Evolutionary conservation across 2,888 invertebrate species (phyloP).

Genomic region (Biston betularia): DNA sequence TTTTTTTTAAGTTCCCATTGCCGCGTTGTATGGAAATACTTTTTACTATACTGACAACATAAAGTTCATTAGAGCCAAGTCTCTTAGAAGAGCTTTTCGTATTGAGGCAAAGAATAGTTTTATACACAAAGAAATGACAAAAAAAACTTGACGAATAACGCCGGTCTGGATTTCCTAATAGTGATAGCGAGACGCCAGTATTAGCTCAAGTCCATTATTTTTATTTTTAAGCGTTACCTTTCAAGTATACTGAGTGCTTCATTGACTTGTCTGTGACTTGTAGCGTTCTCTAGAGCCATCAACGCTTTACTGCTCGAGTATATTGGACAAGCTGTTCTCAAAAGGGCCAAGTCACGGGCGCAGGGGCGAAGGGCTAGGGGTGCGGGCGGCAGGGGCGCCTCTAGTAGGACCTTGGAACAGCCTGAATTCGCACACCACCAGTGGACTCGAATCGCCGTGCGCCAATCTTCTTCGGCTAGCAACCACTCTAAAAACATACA

Average conservation of each 20-base stretch:
- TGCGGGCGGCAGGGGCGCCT: constrained; percentile 56
- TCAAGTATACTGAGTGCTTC: constrained; percentile 84
- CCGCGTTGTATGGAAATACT: too few species aligned
- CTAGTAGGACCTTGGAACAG: constrained; percentile 50
- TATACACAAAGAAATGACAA: too few species aligned
- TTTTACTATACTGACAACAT: too few species aligned
- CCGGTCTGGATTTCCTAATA: too few species aligned
- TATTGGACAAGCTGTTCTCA: constrained; percentile 83
- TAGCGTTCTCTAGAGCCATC: constrained; percentile 87
- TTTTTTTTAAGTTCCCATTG: too few species aligned
- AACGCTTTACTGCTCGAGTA: constrained; percentile 84
- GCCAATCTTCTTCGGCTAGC: constrained; percentile 68
- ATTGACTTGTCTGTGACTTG: constrained; percentile 85
- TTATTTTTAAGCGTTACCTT: constrained; percentile 70
- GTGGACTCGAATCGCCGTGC: constrained; percentile 66
- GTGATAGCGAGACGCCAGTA: too few species aligned
- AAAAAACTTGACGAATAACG: too few species aligned
- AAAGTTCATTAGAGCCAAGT: too few species aligned
- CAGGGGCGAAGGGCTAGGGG: constrained; percentile 62
- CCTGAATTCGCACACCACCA: constrained; percentile 72
- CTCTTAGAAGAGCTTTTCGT: too few species aligned
- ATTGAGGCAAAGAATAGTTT: too few species aligned
- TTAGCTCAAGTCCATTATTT: background rate
- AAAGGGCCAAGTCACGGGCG: constrained; percentile 72
- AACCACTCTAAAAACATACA: constrained; percentile 67